Percentiles rank a stretch among this genome's conserved stretches.
Conservation (phyloP, 1,140 invertebrate genomes). For the Daktulosphaira vitifoliae region DNA sequence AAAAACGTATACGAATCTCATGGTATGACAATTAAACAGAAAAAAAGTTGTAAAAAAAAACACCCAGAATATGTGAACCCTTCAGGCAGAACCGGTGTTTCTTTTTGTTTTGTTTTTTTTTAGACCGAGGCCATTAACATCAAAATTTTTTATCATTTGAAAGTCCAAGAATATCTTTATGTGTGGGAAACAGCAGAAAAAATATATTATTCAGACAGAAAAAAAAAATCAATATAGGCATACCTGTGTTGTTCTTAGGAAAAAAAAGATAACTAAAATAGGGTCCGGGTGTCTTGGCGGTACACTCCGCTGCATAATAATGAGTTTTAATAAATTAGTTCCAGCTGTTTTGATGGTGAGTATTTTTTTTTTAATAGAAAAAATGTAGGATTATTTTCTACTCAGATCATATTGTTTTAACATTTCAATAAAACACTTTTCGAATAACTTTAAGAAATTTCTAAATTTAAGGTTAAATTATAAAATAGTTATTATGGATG, state of each 20-base stretch:
- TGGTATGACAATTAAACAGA: conserved; percentile 6
- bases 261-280: conserved; percentile 26
- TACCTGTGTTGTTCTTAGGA: conserved; percentile 18
- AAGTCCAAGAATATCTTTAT: conserved; percentile 33
- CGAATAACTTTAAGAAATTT: too few species aligned
- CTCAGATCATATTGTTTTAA: too few species aligned
- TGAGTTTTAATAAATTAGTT: conserved; percentile 30
- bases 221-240: conserved; percentile 32
- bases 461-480: too few species aligned
- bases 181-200: conserved; percentile 28
- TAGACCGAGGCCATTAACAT: conserved; percentile 28
- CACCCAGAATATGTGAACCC: conserved; percentile 25
- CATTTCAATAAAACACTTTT: too few species aligned
- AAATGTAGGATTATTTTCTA: too few species aligned
- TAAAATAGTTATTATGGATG: too few species aligned
- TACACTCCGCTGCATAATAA: conserved; percentile 21
- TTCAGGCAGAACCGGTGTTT: conserved; percentile 33
- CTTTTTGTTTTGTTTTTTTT: conserved; percentile 32
- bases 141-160: conserved; percentile 26
- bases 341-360: conserved; percentile 29
- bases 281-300: conserved; percentile 7
- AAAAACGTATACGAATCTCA: conserved; percentile 12
- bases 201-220: conserved; percentile 2
- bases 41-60: conserved; percentile 22
- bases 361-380: neutral